Conservation (phyloP, 2,888 invertebrate species). For the Thereva nobilitata region DNA sequence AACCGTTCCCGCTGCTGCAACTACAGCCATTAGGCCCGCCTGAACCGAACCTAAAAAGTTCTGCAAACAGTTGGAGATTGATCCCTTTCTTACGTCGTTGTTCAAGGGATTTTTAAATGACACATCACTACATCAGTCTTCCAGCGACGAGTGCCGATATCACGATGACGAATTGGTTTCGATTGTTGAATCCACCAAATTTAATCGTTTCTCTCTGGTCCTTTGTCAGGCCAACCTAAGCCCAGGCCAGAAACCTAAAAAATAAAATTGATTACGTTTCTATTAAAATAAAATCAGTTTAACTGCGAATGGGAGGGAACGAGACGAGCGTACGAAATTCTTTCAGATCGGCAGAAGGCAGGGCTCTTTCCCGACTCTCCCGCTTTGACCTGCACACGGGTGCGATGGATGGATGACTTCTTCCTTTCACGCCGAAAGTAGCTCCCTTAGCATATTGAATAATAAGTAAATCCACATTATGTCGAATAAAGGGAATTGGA, state of each 20-base stretch:
- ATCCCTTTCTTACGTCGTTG: constrained; percentile 1
- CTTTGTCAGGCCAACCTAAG: constrained; percentile 20
- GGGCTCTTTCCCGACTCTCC: not conserved
- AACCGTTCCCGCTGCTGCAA: too few relatives aligned
- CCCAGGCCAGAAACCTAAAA: constrained; percentile 32
- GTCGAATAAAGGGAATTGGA: constrained; percentile 37
- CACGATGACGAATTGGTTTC: constrained; percentile 42
- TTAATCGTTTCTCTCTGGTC: constrained; percentile 40
- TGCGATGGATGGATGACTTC: constrained; percentile 29
- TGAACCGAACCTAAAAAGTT: too few relatives aligned
- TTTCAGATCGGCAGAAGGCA: not conserved
- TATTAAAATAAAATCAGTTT: constrained; percentile 42
- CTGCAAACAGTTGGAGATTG: not conserved
- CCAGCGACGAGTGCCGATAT: constrained; percentile 28
- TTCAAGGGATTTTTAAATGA: constrained; percentile 9
- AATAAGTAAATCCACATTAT: constrained; percentile 35
- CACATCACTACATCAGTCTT: constrained; percentile 9
- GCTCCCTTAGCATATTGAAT: constrained; percentile 36
- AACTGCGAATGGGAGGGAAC: not conserved
- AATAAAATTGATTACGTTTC: constrained; percentile 43
- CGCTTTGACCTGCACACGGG: constrained; percentile 18
- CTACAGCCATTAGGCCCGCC: too few relatives aligned
- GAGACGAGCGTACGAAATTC: not conserved
- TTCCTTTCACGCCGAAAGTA: constrained; percentile 33
- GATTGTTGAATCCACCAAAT: constrained; percentile 37